Evolutionary conservation across 1,140 invertebrate species (phyloP), one percentile per base, ranked within the genome.

Genomic region (Aphidius gifuensis): DNA sequence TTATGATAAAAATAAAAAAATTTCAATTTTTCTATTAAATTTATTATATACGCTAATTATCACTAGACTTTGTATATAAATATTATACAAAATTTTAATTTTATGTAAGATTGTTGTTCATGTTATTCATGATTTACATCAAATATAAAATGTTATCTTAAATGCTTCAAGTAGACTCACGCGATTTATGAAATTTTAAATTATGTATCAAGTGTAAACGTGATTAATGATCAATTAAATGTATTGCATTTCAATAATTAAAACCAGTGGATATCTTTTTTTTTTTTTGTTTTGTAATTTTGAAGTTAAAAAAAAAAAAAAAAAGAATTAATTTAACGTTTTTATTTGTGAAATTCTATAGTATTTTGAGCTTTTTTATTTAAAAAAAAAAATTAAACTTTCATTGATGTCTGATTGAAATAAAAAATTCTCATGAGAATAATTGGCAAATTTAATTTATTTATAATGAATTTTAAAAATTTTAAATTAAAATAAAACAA

Each of bases 341-440:
- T 16, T 16, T 16, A 16, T 16, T 16, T 16, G 16, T 1, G 16
- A 1, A 16, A 16, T 16, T 16, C 1, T 16, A 0, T 0, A 16
- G 16, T 16, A 16, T 16, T 16, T 16, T 16, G 16, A 16, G 16
- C 16, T 16, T 16, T 16, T 16, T 16, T 16, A 16, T 16, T 16
- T 16, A 16, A 16, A 16, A 16, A 16, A 16, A 16, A 16, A 66
- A 67, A 69, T 66, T 61, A 66, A 69, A 68, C 66, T 68, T 64
- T 60, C 50, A 43, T 61, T 44, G 49, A 51, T 54, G 58, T 45
- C 39, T 61, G 61, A 62, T 62, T 58, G 61, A 60, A 49, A 62
- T 56, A 57, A 66, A 66, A 60, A 48, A 61, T 60, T 63, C 54
- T 47, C 4, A 9, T 40, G 55, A 42, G 53, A 55, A 66, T 66